Percentiles rank a stretch among this genome's conserved stretches.
phyloP scores from a whole-genome alignment of 1,140 invertebrate genomes.

The Venturia canescens region DNA sequence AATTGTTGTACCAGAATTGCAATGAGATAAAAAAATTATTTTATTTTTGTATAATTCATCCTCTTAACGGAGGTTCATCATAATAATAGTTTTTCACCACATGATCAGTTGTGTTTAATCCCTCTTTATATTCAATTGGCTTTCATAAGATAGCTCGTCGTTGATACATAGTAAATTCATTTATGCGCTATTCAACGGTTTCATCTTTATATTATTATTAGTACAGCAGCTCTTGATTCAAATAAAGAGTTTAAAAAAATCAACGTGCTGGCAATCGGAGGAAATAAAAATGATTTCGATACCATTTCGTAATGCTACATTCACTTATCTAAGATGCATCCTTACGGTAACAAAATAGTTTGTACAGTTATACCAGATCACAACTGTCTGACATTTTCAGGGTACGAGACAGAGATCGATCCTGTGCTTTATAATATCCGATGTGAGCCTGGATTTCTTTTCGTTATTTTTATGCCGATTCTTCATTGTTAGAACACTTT shows the following conservation, averaged over 20 bases:
- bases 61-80: not conserved
- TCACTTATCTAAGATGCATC: constrained; percentile 44
- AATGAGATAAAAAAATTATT: not conserved
- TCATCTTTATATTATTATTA: constrained; percentile 1
- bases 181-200: not conserved
- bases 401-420: not conserved
- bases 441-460: not conserved
- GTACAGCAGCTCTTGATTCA: not conserved
- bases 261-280: not conserved
- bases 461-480: not conserved
- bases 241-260: not conserved
- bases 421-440: not conserved
- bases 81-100: not conserved
- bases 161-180: constrained; percentile 2
- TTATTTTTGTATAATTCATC: too few relatives aligned
- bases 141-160: not conserved
- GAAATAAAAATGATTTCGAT: not conserved
- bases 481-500: not conserved
- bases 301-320: constrained; percentile 34
- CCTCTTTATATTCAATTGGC: not conserved
- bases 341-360: constrained; percentile 51
- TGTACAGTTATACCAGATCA: constrained; percentile 44
- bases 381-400: not conserved
- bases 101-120: not conserved
- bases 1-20: not conserved